phyloP scores from a whole-genome alignment of 2,888 invertebrate species.

The Leptopterna dolabrata region DNA sequence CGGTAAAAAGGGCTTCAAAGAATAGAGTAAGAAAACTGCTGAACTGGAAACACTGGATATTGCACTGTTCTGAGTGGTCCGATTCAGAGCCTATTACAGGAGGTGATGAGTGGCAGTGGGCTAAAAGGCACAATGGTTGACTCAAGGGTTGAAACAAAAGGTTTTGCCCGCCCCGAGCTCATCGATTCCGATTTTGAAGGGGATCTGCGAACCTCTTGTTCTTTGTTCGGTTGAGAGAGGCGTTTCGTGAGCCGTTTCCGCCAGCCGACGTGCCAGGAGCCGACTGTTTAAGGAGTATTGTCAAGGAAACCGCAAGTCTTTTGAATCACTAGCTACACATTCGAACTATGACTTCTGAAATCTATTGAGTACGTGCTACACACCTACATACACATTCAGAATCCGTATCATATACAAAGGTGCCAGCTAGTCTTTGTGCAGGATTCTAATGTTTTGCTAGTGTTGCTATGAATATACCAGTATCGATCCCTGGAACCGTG shows the following conservation, averaged over 20 bases:
- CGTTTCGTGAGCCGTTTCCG: not conserved
- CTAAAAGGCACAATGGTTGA: conserved; percentile 38
- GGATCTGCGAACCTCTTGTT: not conserved
- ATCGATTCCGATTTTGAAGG: conserved; percentile 44
- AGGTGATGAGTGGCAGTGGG: conserved; percentile 32
- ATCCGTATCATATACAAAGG: too few relatives aligned
- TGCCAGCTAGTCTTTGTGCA: too few relatives aligned
- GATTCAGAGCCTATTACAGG: conserved; percentile 29
- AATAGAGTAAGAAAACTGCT: conserved; percentile 41
- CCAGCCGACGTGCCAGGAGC: not conserved
- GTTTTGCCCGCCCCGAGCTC: not conserved
- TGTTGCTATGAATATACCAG: too few relatives aligned
- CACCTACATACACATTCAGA: too few relatives aligned
- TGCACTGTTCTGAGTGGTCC: conserved; percentile 46
- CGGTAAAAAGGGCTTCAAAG: not conserved
- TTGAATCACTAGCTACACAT: too few relatives aligned
- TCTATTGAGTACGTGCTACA: too few relatives aligned
- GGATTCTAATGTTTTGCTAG: too few relatives aligned
- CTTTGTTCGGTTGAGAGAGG: not conserved
- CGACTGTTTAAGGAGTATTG: too few relatives aligned
- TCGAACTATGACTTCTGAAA: too few relatives aligned
- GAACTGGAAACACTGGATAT: conserved; percentile 52
- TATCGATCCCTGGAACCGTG: too few relatives aligned
- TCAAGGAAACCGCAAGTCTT: too few relatives aligned
- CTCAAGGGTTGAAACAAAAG: conserved; percentile 44